A percentile compares a stretch with the other conserved stretches of the same genome.
These are phyloP conservation scores for Cacatua alba DNA, from an alignment of 2,113 vertebrate genomes.

Conservation along the genomic window DNA sequence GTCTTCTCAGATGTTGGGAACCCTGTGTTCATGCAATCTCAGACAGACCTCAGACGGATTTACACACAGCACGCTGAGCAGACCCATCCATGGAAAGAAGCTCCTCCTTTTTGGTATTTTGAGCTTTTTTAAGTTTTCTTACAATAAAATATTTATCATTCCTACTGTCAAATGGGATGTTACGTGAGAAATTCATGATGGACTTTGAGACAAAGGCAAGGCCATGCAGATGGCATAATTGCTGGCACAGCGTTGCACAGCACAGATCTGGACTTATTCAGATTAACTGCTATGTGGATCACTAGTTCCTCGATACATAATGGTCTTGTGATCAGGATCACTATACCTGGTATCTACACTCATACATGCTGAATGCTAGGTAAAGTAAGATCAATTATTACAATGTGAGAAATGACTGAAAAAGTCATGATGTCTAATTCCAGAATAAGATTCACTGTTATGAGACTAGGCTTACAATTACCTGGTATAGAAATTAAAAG, in stretches of 20 bases:
- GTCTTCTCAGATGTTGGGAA: background rate
- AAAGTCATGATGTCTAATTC: background rate
- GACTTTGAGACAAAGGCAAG: background rate
- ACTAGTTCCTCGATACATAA: background rate
- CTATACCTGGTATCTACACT: background rate
- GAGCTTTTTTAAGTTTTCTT: background rate
- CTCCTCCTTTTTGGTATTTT: background rate
- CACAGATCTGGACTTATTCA: background rate
- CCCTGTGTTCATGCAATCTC: background rate
- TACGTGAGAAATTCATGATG: background rate
- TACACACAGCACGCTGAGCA: background rate
- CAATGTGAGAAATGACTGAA: background rate
- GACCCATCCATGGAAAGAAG: background rate
- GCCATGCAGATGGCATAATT: background rate
- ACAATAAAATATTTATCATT: background rate
- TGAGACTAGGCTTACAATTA: background rate
- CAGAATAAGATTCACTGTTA: background rate
- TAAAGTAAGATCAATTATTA: background rate
- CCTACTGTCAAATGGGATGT: background rate
- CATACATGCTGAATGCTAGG: fast-evolving
- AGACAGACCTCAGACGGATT: background rate
- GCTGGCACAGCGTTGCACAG: background rate
- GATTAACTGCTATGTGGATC: background rate
- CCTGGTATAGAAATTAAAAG: background rate
- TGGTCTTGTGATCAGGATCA: background rate